These are phyloP conservation scores for Scolopax mira DNA, from an alignment of 2,113 vertebrate genomes.

Conservation along the genomic window DNA sequence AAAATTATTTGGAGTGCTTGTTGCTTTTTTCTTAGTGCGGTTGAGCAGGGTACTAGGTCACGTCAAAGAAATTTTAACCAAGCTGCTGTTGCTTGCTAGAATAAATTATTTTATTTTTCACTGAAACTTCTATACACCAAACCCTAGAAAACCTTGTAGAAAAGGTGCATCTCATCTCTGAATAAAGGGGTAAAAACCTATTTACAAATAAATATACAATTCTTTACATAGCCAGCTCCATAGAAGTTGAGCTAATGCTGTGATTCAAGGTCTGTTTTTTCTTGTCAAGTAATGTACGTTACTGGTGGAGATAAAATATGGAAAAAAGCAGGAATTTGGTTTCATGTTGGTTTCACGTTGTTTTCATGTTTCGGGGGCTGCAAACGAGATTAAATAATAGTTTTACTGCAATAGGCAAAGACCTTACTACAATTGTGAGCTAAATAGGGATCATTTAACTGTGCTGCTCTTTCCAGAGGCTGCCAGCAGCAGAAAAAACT, in stretches of 20 bases:
- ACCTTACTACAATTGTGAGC: background rate
- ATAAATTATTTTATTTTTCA: background rate
- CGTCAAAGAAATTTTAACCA: background rate
- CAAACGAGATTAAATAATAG: background rate
- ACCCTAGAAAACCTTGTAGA: background rate
- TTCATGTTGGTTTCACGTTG: background rate
- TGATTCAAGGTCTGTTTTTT: background rate
- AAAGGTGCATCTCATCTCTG: background rate
- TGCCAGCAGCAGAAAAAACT: background rate
- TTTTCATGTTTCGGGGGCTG: background rate
- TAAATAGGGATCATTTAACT: background rate
- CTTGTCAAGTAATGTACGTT: background rate
- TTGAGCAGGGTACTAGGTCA: background rate
- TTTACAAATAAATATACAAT: background rate
- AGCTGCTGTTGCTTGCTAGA: background rate
- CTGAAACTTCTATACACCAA: background rate
- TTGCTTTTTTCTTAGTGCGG: background rate
- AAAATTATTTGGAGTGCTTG: background rate
- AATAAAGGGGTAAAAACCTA: accelerated
- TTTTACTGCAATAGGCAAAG: background rate
- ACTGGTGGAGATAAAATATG: background rate
- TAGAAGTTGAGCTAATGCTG: background rate
- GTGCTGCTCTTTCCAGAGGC: background rate
- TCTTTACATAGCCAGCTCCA: background rate
- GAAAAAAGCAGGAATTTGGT: background rate